Evolutionary conservation across 2,888 invertebrate species (phyloP).

Genomic region (Ganaspis brasiliensis): DNA sequence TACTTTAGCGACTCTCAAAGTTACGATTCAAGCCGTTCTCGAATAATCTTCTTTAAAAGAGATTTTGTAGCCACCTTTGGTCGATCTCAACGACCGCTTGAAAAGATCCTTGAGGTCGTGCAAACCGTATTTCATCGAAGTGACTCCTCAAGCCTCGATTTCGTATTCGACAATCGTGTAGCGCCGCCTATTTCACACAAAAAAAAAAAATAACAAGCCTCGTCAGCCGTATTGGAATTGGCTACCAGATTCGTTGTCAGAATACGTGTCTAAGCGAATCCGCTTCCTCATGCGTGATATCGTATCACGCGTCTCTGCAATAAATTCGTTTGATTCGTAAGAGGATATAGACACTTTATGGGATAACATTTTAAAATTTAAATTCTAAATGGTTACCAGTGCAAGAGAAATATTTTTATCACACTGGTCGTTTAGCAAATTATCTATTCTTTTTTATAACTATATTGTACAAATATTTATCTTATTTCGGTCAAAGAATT

Average conservation of each 20-base stretch:
- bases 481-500: too few relatives aligned
- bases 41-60: constrained; percentile 24
- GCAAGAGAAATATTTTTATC: not conserved
- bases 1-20: not conserved
- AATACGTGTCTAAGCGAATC: constrained; percentile 14
- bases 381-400: not conserved
- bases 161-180: constrained; percentile 34
- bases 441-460: too few relatives aligned
- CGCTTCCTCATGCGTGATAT: not conserved
- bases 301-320: constrained; percentile 2
- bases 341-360: not conserved
- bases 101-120: constrained; percentile 33
- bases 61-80: constrained; percentile 34
- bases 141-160: constrained; percentile 34
- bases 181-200: constrained; percentile 6
- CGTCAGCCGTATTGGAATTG: constrained; percentile 25
- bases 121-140: constrained; percentile 31
- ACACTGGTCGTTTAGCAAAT: not conserved
- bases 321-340: constrained; percentile 4
- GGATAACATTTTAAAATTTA: not conserved
- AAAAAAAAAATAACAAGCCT: constrained; percentile 9
- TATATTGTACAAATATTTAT: too few relatives aligned
- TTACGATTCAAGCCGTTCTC: constrained; percentile 5
- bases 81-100: constrained; percentile 22
- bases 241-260: constrained; percentile 11